phyloP scores from a whole-genome alignment of 2,797 vertebrate species.

The Margarornis squamiger region DNA sequence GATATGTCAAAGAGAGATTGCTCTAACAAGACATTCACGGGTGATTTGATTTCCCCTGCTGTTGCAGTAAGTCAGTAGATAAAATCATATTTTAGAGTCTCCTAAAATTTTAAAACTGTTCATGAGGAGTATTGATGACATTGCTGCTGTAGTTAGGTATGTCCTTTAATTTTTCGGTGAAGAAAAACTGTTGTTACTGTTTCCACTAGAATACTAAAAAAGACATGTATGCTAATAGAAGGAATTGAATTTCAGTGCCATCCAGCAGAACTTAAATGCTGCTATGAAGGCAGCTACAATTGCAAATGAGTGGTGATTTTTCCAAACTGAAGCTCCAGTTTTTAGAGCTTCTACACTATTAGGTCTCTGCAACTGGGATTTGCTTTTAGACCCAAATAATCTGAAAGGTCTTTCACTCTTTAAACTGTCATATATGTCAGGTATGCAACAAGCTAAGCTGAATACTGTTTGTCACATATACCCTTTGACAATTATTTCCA shows the following conservation, averaged over 20 bases:
- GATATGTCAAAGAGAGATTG: constrained; percentile 25
- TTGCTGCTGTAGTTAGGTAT: background rate
- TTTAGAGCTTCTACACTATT: background rate
- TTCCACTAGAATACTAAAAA: background rate
- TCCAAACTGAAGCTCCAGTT: background rate
- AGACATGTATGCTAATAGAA: background rate
- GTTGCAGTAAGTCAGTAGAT: constrained; percentile 17
- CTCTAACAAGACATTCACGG: constrained; percentile 30
- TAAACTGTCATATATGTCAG: background rate
- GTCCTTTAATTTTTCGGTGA: constrained; percentile 37
- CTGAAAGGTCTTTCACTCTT: background rate
- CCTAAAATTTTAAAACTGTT: constrained; percentile 60
- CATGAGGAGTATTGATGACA: constrained; percentile 29
- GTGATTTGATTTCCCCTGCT: constrained; percentile 57
- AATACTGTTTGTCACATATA: background rate
- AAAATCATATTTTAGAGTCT: constrained; percentile 54
- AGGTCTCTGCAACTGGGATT: background rate
- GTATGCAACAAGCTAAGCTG: background rate
- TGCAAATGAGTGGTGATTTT: background rate
- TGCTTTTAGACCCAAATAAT: background rate
- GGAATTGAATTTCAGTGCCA: background rate
- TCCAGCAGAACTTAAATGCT: background rate
- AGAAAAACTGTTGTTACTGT: constrained; percentile 2
- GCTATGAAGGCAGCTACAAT: background rate
- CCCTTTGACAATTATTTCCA: background rate